These are phyloP conservation scores for Chlorops oryzae DNA, from an alignment of 1,140 invertebrate genomes.

Conservation along the genomic window DNA sequence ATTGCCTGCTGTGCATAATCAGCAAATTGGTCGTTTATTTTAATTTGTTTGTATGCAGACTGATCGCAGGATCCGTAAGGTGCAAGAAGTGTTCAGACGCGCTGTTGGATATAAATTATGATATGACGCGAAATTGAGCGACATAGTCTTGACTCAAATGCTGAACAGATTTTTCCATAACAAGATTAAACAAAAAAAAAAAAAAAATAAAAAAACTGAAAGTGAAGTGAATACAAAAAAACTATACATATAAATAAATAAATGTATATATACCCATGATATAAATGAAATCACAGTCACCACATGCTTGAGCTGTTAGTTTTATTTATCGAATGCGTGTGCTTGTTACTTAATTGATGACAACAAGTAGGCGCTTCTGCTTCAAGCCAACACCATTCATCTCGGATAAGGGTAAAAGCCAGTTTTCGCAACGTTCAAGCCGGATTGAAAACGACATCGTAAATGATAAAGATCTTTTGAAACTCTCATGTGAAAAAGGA, in stretches of 20 bases:
- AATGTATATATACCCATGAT: neutral
- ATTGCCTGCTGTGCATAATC: slow-evolving; percentile 45
- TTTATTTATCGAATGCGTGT: slow-evolving; percentile 45
- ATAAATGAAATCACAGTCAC: no score
- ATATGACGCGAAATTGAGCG: neutral
- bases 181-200: no score
- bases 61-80: slow-evolving; percentile 22
- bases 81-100: neutral
- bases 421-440: no score
- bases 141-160: neutral
- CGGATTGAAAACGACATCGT: no score
- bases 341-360: slow-evolving; percentile 48
- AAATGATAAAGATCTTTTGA: no score
- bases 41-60: slow-evolving; percentile 43
- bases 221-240: neutral
- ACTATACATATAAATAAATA: neutral
- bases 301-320: no score
- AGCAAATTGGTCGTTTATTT: slow-evolving; percentile 44
- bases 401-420: no score
- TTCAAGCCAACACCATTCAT: no score
- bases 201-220: no score
- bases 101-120: neutral
- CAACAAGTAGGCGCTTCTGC: slow-evolving; percentile 47
- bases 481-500: no score
- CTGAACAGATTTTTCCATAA: no score